Base-by-base conservation (phyloP, 2,888 invertebrate species). In the Enchytraeus crypticus region DNA sequence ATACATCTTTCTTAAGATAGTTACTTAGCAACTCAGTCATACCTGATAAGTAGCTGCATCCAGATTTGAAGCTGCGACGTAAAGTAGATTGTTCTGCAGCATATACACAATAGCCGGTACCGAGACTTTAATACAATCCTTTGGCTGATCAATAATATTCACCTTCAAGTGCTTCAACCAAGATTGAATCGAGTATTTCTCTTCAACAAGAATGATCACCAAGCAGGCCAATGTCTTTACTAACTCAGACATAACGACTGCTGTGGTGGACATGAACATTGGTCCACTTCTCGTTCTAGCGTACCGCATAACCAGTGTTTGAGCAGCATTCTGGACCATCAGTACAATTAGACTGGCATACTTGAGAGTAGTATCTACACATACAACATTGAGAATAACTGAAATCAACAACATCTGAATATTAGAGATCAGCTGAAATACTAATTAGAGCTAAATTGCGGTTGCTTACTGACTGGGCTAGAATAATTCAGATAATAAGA, bases 31-130 rank as follows among this genome's bases (percentile, higher is more conserved):
- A n/a, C n/a, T n/a, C n/a, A n/a, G n/a, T n/a, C n/a, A n/a, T n/a
- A 89, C 93, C 86, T 98, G 98, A 83, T 95, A 92, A 38, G 98
- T 98, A 23, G 97, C 97, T 55, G 97, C 97, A 82, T 98, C 97
- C 71, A 98, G 84, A 83, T 98, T 93, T 3, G 95, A 91, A 29
- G 96, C 90, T 1, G 97, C 95, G 30, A 98, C 85, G 79, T 96
- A 98, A 11, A 98, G 84, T 64, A 98, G 83, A 83, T 98, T 98
- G 79, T 98, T 98, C 81, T 98, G 98, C 66, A 98, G 81, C 54
- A 92, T 88, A 77, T 98, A 98, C 1, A 97, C 86, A 71, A 96
- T 83, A 0, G 97, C 93, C 57, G 97, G 97, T 59, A 98, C 89
- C 72, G 91, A 90, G 27, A 98, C 77, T 70, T 82, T 81, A 11